Conservation (phyloP, 2,797 vertebrate species). For the Lemur catta region DNA sequence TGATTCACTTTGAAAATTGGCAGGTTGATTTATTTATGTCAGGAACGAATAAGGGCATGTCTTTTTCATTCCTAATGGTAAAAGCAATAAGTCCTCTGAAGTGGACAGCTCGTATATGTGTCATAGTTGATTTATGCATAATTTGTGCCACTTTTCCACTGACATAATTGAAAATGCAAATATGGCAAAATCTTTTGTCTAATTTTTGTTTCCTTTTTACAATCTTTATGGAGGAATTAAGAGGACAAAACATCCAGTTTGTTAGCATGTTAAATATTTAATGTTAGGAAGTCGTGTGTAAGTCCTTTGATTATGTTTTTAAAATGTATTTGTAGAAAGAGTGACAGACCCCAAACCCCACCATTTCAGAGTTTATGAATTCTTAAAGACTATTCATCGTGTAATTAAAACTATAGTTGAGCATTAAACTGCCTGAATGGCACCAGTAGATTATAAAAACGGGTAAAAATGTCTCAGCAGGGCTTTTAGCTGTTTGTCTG, state of each 20-base stretch:
- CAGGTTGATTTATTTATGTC: not conserved
- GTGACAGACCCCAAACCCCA: constrained; percentile 82
- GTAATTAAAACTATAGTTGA: constrained; percentile 84
- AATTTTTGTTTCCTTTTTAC: constrained; percentile 63
- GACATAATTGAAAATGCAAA: constrained; percentile 47
- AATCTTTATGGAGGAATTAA: constrained; percentile 56
- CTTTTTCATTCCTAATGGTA: not conserved
- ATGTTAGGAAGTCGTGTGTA: constrained; percentile 82
- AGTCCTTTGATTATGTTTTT: constrained; percentile 86
- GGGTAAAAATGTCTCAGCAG: constrained; percentile 82
- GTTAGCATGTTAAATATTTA: constrained; percentile 84
- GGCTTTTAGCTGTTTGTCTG: constrained; percentile 82
- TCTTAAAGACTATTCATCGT: constrained; percentile 81
- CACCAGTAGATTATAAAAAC: constrained; percentile 85
- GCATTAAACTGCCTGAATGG: constrained; percentile 83
- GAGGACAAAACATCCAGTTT: constrained; percentile 72
- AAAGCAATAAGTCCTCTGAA: not conserved
- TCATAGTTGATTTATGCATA: constrained; percentile 47
- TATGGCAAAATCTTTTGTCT: constrained; percentile 59
- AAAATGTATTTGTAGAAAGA: constrained; percentile 84
- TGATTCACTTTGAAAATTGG: constrained; percentile 10
- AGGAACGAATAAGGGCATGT: not conserved
- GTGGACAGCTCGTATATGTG: constrained; percentile 47
- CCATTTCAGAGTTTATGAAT: constrained; percentile 85
- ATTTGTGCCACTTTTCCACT: constrained; percentile 25